phyloP scores from a whole-genome alignment of 2,888 invertebrate genomes.

The Craniophora ligustri region DNA sequence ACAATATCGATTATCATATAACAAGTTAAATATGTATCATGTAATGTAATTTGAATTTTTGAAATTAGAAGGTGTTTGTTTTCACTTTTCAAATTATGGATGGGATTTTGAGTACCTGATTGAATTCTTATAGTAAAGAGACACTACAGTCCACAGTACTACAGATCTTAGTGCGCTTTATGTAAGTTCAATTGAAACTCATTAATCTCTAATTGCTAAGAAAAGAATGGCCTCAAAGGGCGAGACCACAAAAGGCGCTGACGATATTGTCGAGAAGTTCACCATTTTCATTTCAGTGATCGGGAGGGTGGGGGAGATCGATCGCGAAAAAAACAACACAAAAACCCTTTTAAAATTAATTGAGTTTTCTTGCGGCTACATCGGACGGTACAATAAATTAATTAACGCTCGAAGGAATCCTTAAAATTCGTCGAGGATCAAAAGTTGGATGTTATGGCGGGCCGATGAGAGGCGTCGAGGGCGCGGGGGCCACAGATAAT shows the following conservation, averaged over 20 bases:
- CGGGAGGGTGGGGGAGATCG: conserved; percentile 62
- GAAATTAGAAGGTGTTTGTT: too few species aligned
- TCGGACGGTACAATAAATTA: conserved; percentile 87
- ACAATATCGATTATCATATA: too few species aligned
- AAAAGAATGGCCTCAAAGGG: conserved; percentile 75
- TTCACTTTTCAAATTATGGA: too few species aligned
- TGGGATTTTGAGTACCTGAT: too few species aligned
- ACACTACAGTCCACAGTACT: not conserved
- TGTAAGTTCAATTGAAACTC: conserved; percentile 69
- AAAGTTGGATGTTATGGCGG: conserved; percentile 77
- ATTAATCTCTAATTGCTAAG: conserved; percentile 83
- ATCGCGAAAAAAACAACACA: conserved; percentile 86
- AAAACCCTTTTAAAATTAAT: conserved; percentile 89
- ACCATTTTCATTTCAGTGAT: conserved; percentile 75
- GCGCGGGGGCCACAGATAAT: conserved; percentile 78
- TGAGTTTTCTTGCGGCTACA: conserved; percentile 88
- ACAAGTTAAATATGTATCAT: too few species aligned
- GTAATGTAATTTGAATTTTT: too few species aligned
- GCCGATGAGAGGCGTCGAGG: conserved; percentile 56
- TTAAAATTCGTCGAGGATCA: conserved; percentile 87
- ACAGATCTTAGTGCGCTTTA: conserved; percentile 54
- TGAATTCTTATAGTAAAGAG: too few species aligned
- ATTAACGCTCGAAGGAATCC: conserved; percentile 87
- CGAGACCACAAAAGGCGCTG: conserved; percentile 73
- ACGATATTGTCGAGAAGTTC: conserved; percentile 77